Base-by-base conservation (phyloP, 2,797 vertebrate genomes). In the Melanotaenia boesemani region DNA sequence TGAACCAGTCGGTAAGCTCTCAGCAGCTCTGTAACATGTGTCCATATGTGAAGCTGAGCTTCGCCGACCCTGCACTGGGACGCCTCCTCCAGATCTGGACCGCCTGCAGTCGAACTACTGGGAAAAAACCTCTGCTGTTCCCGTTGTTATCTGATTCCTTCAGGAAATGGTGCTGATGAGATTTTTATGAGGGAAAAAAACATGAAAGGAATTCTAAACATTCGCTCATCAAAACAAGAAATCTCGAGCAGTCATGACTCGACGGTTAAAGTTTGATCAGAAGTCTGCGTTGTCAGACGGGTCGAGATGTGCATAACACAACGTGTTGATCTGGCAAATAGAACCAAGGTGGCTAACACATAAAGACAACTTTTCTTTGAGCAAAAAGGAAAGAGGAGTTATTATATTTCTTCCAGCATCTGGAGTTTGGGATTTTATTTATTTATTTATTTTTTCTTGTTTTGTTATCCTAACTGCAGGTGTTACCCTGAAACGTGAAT, bases 211-310 rank as follows among this genome's bases (percentile, higher is more conserved):
- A 80, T 85, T 80, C 11, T 54, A 60, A 77, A 76, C 75, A 65
- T 3, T 32, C 13, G 61, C 65, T 75, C 66, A 67, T 86, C 77
- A 81, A 81, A 74, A 70, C 59, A 6, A 7, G 39, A 36, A 74
- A 76, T 15, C 79, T 86, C 68, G 67, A 39, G 55, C 61, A 20
- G 62, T 13, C 82, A 44, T 80, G 82, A 88, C 88, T 72, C 79
- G 48, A 37, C 11, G 32, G 48, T 79, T 85, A 77, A 79, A 81
- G 78, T 85, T 81, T 81, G 77, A 88, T 87, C 80, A 82, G 74
- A 82, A 32, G 73, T 71, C 37, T 22, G 16, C 4, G 22, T 58
- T n/a, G 52, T 67, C 24, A 65, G 78, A 85, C 24, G 67, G 76
- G 71, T n/a, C 1, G 24, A 16, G 20, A 68, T 71, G 59, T 69